Evolutionary conservation across 2,797 vertebrate genomes (phyloP).

Genomic region (Decapterus maruadsi): DNA sequence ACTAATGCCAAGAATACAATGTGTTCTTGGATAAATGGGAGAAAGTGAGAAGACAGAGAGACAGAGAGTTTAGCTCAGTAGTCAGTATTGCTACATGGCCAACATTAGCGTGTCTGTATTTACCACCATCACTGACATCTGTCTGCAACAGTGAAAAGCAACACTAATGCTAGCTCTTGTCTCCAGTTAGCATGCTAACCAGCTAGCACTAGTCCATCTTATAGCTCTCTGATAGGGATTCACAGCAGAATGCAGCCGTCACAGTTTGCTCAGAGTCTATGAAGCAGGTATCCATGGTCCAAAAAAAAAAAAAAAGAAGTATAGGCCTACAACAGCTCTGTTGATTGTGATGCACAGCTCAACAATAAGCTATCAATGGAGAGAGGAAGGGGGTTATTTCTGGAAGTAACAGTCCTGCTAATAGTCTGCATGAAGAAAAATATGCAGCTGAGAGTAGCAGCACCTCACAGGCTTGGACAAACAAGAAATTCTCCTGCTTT

Average conservation of each 20-base stretch:
- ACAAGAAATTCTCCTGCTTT: neutral
- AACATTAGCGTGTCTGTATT: neutral
- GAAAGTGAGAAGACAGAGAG: neutral
- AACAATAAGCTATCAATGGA: neutral
- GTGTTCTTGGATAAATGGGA: too few species aligned
- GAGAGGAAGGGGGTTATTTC: neutral
- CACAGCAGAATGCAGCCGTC: too few species aligned
- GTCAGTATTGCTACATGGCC: neutral
- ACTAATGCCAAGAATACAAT: neutral
- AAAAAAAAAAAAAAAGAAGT: slow-evolving; percentile 3
- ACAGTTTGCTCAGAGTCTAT: too few species aligned
- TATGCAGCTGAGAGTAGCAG: neutral
- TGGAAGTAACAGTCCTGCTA: neutral
- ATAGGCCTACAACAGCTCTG: slow-evolving; percentile 3
- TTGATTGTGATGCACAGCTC: neutral
- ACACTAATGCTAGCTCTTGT: too few species aligned
- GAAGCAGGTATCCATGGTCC: neutral
- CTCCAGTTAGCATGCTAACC: too few species aligned
- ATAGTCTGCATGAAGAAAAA: neutral
- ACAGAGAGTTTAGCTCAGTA: slow-evolving; percentile 2
- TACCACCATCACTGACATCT: neutral
- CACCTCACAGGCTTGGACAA: neutral
- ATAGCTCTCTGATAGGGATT: too few species aligned
- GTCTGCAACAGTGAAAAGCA: too few species aligned
- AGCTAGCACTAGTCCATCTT: too few species aligned